phyloP scores from a whole-genome alignment of 2,113 vertebrate species.

The Origma solitaria region DNA sequence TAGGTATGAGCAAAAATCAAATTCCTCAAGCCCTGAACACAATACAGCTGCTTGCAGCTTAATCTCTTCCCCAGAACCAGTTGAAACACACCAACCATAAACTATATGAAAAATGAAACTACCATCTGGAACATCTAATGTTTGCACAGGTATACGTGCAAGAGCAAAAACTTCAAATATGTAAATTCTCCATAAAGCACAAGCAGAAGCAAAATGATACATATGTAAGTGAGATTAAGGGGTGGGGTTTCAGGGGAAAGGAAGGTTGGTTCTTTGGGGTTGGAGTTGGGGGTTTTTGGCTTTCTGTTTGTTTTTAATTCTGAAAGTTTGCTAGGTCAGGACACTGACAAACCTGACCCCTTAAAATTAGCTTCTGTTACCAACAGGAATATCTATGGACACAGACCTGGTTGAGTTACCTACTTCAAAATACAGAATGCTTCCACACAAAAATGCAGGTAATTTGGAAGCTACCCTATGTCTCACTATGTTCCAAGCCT shows the following conservation, averaged over 20 bases:
- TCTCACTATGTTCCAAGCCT: neutral
- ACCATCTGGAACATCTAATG: neutral
- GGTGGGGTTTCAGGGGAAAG: neutral
- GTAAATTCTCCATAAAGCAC: neutral
- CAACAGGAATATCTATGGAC: neutral
- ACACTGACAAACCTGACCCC: neutral
- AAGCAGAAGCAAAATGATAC: neutral
- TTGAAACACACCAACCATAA: neutral
- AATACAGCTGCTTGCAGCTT: neutral
- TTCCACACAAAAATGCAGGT: neutral
- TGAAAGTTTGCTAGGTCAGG: neutral
- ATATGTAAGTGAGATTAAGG: neutral
- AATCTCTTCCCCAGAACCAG: neutral
- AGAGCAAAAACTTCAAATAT: neutral
- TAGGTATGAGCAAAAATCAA: neutral
- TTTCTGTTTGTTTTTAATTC: neutral
- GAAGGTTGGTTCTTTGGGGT: neutral
- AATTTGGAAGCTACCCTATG: neutral
- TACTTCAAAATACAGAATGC: neutral
- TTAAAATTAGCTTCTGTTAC: neutral
- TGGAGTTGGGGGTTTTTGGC: fast-evolving
- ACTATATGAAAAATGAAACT: neutral
- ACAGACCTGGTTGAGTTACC: neutral
- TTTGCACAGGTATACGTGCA: neutral
- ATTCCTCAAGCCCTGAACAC: neutral